These are phyloP conservation scores for Lithophane semibrunnea DNA, from an alignment of 2,888 invertebrate species.

Conservation along the genomic window DNA sequence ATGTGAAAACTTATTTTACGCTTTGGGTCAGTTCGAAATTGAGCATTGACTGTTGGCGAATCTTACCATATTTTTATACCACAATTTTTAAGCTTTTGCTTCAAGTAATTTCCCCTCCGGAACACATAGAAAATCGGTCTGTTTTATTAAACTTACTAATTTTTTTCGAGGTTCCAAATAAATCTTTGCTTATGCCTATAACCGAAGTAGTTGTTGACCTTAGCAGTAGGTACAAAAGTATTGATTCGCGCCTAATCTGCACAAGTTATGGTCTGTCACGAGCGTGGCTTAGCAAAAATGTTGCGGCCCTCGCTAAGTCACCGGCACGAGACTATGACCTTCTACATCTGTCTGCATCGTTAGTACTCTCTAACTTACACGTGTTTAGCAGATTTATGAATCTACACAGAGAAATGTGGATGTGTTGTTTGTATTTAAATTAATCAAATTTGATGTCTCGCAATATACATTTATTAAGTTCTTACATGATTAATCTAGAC, in stretches of 20 bases:
- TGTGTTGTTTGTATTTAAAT: background rate
- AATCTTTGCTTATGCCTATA: background rate
- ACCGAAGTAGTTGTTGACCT: background rate
- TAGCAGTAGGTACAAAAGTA: background rate
- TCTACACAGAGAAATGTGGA: background rate
- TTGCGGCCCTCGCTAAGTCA: slow-evolving; percentile 10
- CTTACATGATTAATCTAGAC: background rate
- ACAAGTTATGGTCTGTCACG: slow-evolving; percentile 17
- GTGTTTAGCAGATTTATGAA: background rate
- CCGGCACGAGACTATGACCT: background rate
- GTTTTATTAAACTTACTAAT: background rate
- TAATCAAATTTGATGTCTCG: background rate
- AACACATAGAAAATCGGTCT: background rate
- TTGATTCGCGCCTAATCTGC: slow-evolving; percentile 23
- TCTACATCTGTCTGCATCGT: slow-evolving; percentile 10
- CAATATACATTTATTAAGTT: background rate
- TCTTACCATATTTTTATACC: background rate
- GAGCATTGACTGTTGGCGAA: background rate
- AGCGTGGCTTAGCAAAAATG: slow-evolving; percentile 1
- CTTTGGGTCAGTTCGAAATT: background rate
- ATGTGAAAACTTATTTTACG: background rate
- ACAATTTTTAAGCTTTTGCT: background rate
- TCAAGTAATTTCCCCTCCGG: background rate
- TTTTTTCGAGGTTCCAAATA: background rate
- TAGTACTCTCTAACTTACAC: background rate